These are phyloP conservation scores for Pelecanoides urinatrix DNA, from an alignment of 2,113 vertebrate species.

Conservation along the genomic window DNA sequence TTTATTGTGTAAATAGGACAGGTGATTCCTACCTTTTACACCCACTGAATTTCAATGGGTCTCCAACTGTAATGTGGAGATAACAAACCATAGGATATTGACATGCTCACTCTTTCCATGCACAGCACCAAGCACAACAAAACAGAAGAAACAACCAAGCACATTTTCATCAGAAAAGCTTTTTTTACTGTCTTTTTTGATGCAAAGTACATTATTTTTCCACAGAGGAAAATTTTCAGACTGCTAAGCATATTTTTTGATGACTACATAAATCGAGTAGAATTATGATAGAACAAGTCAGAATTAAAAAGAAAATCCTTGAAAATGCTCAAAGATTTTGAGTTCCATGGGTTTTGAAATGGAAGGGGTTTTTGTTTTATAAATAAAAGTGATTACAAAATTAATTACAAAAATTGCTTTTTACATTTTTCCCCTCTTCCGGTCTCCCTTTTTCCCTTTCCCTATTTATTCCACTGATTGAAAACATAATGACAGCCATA, in stretches of 20 bases:
- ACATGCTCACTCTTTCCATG: neutral
- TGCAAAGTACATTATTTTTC: neutral
- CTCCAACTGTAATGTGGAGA: neutral
- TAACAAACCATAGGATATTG: neutral
- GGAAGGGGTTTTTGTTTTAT: neutral
- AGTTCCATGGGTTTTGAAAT: neutral
- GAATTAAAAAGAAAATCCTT: neutral
- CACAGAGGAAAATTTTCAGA: neutral
- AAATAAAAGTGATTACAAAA: neutral
- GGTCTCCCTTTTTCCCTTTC: neutral
- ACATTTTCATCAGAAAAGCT: neutral
- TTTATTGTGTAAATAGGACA: neutral
- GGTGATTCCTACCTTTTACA: neutral
- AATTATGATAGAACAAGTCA: neutral
- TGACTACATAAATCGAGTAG: neutral
- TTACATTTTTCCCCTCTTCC: neutral
- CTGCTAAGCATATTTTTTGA: neutral
- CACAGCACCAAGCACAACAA: neutral
- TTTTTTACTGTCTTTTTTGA: neutral
- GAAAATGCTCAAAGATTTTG: neutral
- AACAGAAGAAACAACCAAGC: neutral
- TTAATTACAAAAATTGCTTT: neutral
- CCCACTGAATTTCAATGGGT: neutral
- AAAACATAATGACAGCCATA: neutral
- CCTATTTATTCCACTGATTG: neutral